Evolutionary conservation across 2,113 vertebrate species (phyloP).

Genomic region (Anser cygnoides): DNA sequence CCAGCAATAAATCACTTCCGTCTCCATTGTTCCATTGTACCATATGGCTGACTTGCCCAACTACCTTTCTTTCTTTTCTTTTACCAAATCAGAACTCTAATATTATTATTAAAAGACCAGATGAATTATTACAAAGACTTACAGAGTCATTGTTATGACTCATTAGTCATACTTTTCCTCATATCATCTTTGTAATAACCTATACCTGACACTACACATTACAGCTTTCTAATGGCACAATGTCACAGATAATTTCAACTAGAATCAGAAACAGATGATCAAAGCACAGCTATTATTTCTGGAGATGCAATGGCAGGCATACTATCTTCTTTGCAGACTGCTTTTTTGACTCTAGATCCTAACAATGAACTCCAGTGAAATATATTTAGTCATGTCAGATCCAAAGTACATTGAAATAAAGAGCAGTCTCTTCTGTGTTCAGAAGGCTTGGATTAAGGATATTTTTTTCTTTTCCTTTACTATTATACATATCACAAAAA

Average conservation of each 20-base stretch:
- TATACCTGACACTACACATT: neutral
- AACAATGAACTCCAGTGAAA: neutral
- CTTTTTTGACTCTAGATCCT: neutral
- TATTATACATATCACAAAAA: neutral
- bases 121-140: neutral
- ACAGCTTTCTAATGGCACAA: neutral
- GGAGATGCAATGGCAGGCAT: neutral
- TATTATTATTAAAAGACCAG: neutral
- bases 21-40: neutral
- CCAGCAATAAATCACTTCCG: neutral
- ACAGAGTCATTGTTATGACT: neutral
- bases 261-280: neutral
- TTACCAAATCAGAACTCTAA: neutral
- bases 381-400: neutral
- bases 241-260: neutral
- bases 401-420: neutral
- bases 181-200: neutral
- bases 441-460: neutral
- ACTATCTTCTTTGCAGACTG: neutral
- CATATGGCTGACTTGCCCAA: neutral
- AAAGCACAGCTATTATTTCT: neutral
- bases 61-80: neutral
- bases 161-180: neutral
- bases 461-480: neutral
- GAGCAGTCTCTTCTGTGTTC: neutral